These are phyloP conservation scores for Coleophora flavipennella DNA, from an alignment of 2,888 invertebrate genomes.

Conservation along the genomic window DNA sequence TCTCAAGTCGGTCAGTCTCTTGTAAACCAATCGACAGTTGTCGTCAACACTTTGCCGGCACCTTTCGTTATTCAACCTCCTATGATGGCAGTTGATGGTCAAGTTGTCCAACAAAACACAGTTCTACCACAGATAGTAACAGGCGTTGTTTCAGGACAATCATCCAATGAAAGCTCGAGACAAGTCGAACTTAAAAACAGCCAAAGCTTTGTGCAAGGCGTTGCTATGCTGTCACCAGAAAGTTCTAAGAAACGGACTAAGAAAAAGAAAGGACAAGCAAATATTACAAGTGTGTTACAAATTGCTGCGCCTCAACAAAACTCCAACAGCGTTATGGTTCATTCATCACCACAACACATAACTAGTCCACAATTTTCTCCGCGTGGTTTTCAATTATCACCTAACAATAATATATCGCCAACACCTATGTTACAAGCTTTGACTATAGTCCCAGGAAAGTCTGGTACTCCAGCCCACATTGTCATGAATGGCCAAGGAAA, in stretches of 20 bases:
- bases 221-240: slow-evolving; percentile 78
- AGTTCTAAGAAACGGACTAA: slow-evolving; percentile 77
- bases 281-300: slow-evolving; percentile 80
- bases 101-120: slow-evolving; percentile 78
- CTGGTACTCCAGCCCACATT: slow-evolving; percentile 80
- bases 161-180: slow-evolving; percentile 57
- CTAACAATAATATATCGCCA: slow-evolving; percentile 76
- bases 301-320: slow-evolving; percentile 78
- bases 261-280: slow-evolving; percentile 79
- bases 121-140: slow-evolving; percentile 80
- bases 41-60: slow-evolving; percentile 84
- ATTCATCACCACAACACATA: slow-evolving; percentile 61
- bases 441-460: slow-evolving; percentile 84
- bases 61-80: slow-evolving; percentile 86
- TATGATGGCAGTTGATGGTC: slow-evolving; percentile 83
- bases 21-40: slow-evolving; percentile 82
- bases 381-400: slow-evolving; percentile 83
- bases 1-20: slow-evolving; percentile 78
- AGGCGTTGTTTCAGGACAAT: slow-evolving; percentile 74
- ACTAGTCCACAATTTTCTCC: slow-evolving; percentile 76
- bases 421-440: slow-evolving; percentile 82
- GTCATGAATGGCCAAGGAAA: slow-evolving; percentile 83
- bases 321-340: slow-evolving; percentile 74
- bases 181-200: slow-evolving; percentile 71
- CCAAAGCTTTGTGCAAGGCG: slow-evolving; percentile 49